phyloP scores from a whole-genome alignment of 2,888 invertebrate species.

The Andricus quercusramuli region DNA sequence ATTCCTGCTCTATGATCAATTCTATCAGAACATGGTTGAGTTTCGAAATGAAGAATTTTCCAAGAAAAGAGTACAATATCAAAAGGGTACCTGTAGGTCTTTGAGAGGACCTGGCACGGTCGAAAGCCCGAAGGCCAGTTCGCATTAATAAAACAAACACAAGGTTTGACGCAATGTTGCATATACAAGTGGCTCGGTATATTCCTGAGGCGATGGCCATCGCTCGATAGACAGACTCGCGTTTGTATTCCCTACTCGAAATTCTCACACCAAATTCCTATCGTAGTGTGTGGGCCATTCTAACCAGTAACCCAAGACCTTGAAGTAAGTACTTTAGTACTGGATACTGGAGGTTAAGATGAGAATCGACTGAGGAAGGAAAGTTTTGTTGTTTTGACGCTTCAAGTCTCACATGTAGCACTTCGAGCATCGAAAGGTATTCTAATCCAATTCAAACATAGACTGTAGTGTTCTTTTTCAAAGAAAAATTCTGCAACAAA shows the following conservation, averaged over 20 bases:
- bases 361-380: no score
- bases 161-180: conserved; percentile 74
- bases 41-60: background rate
- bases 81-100: conserved; percentile 23
- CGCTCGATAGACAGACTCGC: conserved; percentile 43
- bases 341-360: no score
- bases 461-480: no score
- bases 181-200: conserved; percentile 64
- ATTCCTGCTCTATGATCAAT: no score
- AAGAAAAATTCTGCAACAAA: no score
- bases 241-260: conserved; percentile 28
- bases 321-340: background rate
- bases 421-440: no score
- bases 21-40: background rate
- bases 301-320: background rate
- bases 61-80: background rate
- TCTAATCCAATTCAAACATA: no score
- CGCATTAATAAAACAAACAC: conserved; percentile 78
- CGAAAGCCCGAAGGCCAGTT: conserved; percentile 68
- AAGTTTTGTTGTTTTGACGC: no score
- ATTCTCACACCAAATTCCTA: conserved; percentile 34
- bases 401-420: no score
- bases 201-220: conserved; percentile 57
- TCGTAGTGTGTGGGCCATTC: background rate
- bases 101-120: conserved; percentile 11